A percentile compares a stretch with the other conserved stretches of the same genome.
These are phyloP conservation scores for Germaria angustata DNA, from an alignment of 2,888 invertebrate species.

Conservation along the genomic window DNA sequence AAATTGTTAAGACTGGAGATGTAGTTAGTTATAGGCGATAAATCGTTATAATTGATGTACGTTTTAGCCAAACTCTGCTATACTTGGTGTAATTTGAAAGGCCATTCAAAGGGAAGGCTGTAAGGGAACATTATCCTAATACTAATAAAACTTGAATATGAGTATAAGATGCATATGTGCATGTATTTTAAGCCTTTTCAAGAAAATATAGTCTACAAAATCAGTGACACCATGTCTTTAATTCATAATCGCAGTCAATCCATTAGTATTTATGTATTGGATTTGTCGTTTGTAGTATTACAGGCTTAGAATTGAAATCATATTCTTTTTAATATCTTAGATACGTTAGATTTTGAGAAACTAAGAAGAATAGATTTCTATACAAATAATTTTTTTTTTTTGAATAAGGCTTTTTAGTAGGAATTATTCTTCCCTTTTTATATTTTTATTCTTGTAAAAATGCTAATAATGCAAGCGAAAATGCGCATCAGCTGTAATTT, in stretches of 20 bases:
- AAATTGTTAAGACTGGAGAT: no score
- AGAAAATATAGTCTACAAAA: background rate
- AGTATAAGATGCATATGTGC: background rate
- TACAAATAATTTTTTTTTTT: no score
- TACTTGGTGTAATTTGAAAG: conserved; percentile 32
- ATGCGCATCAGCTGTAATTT: no score
- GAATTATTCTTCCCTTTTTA: background rate
- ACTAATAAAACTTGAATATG: background rate
- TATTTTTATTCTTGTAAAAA: background rate
- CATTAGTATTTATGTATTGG: conserved; percentile 4
- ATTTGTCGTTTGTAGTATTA: conserved; percentile 29
- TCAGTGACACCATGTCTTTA: background rate
- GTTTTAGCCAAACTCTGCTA: no score
- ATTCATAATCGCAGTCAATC: background rate
- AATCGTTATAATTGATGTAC: no score
- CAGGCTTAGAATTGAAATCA: conserved; percentile 20
- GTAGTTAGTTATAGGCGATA: no score
- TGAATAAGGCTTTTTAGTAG: no score
- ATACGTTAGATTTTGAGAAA: background rate
- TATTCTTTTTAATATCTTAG: conserved; percentile 8
- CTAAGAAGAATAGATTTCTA: background rate
- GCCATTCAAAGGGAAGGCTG: background rate
- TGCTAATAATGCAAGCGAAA: no score
- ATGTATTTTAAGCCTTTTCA: background rate
- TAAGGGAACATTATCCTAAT: conserved; percentile 8